Evolutionary conservation across 2,888 invertebrate species (phyloP), one percentile per base, ranked within the genome.

Genomic region (Rhodophaea formosa): DNA sequence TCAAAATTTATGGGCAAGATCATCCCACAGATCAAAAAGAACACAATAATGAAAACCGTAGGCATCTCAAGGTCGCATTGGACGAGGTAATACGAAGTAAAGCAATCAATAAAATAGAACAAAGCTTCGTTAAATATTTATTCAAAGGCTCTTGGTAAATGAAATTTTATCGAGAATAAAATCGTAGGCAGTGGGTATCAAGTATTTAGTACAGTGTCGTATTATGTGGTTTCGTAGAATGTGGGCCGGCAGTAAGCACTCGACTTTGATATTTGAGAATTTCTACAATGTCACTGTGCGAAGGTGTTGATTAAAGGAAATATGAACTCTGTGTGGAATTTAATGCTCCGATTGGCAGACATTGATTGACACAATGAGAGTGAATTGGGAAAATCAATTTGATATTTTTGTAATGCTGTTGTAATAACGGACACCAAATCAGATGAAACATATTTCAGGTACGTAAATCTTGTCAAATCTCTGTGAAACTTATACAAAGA

Each of bases 231-330:
- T 8, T 17, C 35, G 35, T 16, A 14, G 35, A 32, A 32, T 52
- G 15, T 17, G 15, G 52, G 12, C 12, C 35, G 52, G 59, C 59
- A 17, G 46, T 46, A 23, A 12, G 23, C 14, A 62, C 60, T 17
- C 14, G 35, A 16, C 64, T 75, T 74, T 78, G 77, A 78, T 74
- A 79, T 71, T 69, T 64, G 74, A 82, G 69, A 75, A 69, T 71
- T 69, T 70, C 62, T 67, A 69, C 74, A 76, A 75, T 75, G 74
- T 69, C 73, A 58, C 51, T 60, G 65, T 62, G 62, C 62, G 59
- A 67, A 68, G 57, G 63, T 67, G 66, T 59, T 65, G 56, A 56
- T 47, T 55, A 55, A 55, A 64, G 62, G 71, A 67, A 71, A 78
- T 64, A 66, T 59, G 73, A 78, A 59, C 60, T 70, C 68, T 61